Evolutionary conservation across 53 echinoderm and acorn worm species (phyloP), one percentile per base, ranked within the genome.

Genomic region (Holothuria scabra): DNA sequence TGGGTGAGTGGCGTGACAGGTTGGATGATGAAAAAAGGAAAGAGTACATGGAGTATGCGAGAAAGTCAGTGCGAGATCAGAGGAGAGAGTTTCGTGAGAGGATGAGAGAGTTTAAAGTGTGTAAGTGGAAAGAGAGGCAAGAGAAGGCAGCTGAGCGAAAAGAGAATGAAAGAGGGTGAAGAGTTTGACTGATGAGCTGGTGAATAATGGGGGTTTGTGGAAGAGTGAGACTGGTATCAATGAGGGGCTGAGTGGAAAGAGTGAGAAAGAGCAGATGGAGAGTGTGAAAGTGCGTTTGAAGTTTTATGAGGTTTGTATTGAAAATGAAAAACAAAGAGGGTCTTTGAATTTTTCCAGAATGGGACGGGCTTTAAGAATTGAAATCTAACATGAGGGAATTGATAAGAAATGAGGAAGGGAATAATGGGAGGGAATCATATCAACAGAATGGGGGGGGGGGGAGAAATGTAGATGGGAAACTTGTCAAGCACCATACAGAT

Each of bases 11-110:
- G 70, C 33, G n/a, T n/a, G n/a, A n/a, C n/a, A n/a, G n/a, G n/a
- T n/a, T n/a, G n/a, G n/a, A n/a, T n/a, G n/a, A n/a, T 60, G 28
- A 68, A 72, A 19, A 44, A 44, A 23, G 80, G 21, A 22, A 61
- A 52, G 52, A 81, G 19, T 30, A 86, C 81, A 75, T 35, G 60
- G 68, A 69, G 59, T 22, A 86, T 82, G 6, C 28, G 86, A 46
- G 58, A 88, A 30, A 46, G 71, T 31, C 60, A 61, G 65, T 61
- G 62, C 12, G 11, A 12, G 9, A 16, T 81, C 14, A 67, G 63
- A 35, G 14, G 46, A 38, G 18, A 59, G 19, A 79, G 69, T 35
- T 66, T 16, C n/a, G 41, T 2, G 76, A 62, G 56, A 13, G n/a
- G n/a, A n/a, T n/a, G n/a, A n/a, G n/a, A n/a, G n/a, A n/a, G n/a